phyloP scores from a whole-genome alignment of 1,140 invertebrate species.

The Pseudomyrmex cubaensis region DNA sequence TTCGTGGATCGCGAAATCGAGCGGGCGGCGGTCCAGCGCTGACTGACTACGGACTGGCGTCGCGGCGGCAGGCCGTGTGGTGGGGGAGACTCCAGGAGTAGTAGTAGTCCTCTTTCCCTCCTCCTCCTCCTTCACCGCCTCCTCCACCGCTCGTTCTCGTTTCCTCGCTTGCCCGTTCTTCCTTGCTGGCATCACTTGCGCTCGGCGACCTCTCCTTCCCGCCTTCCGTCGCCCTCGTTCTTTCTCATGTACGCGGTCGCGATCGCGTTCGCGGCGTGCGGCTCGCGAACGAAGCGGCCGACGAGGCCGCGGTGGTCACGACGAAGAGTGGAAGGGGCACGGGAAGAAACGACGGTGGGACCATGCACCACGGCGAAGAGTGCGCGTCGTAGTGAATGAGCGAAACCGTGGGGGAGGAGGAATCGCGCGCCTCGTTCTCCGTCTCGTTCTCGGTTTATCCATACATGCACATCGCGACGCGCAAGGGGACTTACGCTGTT shows the following conservation, averaged over 20 bases:
- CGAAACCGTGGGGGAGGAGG: constrained; percentile 3
- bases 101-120: constrained; percentile 73
- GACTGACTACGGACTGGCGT: constrained; percentile 84
- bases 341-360: constrained; percentile 12
- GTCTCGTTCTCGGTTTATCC: constrained; percentile 42
- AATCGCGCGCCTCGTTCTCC: constrained; percentile 36
- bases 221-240: constrained; percentile 46
- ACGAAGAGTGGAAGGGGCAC: constrained; percentile 11
- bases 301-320: background rate
- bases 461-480: constrained; percentile 40
- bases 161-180: constrained; percentile 72
- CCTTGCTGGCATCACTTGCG: constrained; percentile 60
- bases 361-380: constrained; percentile 26
- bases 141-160: constrained; percentile 70
- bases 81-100: constrained; percentile 79
- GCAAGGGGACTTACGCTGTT: constrained; percentile 8
- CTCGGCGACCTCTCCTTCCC: constrained; percentile 51
- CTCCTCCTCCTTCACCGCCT: constrained; percentile 66
- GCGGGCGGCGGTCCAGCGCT: constrained; percentile 85
- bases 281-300: constrained; percentile 40
- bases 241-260: constrained; percentile 49
- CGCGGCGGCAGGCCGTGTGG: constrained; percentile 81
- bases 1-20: constrained; percentile 79
- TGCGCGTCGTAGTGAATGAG: constrained; percentile 35
- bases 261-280: constrained; percentile 44